Percentiles rank a stretch among this genome's conserved stretches.
These are phyloP conservation scores for Montipora sp. DNA, from an alignment of 64 coral and sea anemone species.

Conservation along the genomic window DNA sequence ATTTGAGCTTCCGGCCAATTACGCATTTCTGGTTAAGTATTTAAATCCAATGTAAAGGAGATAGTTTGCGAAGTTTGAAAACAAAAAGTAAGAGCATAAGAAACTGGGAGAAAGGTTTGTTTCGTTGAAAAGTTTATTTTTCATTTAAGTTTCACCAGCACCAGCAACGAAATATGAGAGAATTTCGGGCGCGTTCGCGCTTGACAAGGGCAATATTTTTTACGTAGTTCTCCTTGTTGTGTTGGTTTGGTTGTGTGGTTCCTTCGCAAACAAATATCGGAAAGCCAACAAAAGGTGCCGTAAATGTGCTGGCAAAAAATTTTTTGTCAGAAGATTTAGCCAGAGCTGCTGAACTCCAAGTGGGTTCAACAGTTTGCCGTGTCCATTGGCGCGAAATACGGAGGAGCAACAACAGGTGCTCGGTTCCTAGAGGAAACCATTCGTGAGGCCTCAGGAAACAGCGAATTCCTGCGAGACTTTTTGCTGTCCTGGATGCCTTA, in stretches of 20 bases:
- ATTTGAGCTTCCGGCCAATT: too few relatives aligned
- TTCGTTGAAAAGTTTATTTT: too few relatives aligned
- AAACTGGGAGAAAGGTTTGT: too few relatives aligned
- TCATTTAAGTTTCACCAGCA: neutral
- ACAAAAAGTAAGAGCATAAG: too few relatives aligned
- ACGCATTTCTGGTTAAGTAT: too few relatives aligned
- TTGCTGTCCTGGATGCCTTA: neutral
- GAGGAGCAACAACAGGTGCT: conserved; percentile 8
- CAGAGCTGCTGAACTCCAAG: conserved; percentile 17
- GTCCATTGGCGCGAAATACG: neutral
- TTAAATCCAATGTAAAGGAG: too few relatives aligned
- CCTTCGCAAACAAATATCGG: neutral
- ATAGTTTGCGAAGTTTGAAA: too few relatives aligned
- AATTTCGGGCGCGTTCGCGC: conserved; percentile 9
- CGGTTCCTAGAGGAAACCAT: neutral
- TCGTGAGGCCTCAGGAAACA: neutral
- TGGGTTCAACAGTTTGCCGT: neutral
- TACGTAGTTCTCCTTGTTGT: neutral
- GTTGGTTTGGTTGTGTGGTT: conserved; percentile 19
- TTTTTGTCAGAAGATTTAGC: neutral
- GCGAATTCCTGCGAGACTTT: neutral
- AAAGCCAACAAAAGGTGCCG: conserved; percentile 1
- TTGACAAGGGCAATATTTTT: neutral
- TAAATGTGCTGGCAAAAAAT: neutral
- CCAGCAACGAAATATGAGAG: neutral